Evolutionary conservation across 2,797 vertebrate genomes (phyloP).

Genomic region (Urocyon cinereoargenteus): DNA sequence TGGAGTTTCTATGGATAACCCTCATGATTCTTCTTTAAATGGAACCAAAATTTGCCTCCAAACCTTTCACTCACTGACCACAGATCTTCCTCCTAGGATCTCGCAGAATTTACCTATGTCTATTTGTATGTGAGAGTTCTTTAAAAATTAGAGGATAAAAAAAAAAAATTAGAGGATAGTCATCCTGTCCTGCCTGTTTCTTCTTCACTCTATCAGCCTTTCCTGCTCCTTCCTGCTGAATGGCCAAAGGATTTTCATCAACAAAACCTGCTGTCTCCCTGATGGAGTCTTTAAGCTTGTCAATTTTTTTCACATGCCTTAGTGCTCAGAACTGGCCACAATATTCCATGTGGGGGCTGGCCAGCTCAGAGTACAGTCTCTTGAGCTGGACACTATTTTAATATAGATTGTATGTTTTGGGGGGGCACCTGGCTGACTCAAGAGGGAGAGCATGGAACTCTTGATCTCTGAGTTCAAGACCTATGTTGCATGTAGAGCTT

Average conservation of each 20-base stretch:
- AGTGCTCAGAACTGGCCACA: background rate
- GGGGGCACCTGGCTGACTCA: background rate
- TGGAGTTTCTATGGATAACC: background rate
- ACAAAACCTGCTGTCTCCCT: background rate
- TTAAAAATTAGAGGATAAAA: background rate
- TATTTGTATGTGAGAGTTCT: background rate
- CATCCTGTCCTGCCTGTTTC: background rate
- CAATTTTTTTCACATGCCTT: background rate
- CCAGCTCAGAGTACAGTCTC: background rate
- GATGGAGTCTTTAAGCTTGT: background rate
- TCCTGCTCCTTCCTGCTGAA: background rate
- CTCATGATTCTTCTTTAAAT: background rate
- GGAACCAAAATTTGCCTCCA: background rate
- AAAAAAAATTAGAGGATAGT: background rate
- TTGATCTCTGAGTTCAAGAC: background rate
- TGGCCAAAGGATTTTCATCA: background rate
- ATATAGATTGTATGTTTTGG: background rate
- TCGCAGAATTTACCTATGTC: background rate
- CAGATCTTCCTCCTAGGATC: background rate
- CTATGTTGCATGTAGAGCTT: background rate
- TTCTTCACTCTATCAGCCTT: background rate
- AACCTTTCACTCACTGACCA: background rate
- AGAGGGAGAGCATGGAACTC: background rate
- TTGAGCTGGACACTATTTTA: background rate
- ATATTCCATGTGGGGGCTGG: background rate